A percentile compares a stretch with the other conserved stretches of the same genome.
These are phyloP conservation scores for Xestoiulus laeticollis DNA, from an alignment of 2,888 invertebrate species.

Conservation along the genomic window DNA sequence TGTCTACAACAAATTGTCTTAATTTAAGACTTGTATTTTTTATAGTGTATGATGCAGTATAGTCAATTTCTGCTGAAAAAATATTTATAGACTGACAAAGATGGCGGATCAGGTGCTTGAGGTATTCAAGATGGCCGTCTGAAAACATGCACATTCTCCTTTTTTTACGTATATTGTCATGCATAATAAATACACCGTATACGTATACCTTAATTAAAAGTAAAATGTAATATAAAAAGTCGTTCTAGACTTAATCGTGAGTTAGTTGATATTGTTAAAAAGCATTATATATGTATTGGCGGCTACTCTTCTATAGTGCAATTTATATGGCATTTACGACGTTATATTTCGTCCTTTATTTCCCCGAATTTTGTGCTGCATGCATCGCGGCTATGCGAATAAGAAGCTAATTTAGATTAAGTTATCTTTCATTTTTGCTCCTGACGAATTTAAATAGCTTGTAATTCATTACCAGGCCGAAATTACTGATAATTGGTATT, in stretches of 20 bases:
- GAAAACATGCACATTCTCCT: too few species aligned
- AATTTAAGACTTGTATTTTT: too few species aligned
- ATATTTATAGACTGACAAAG: too few species aligned
- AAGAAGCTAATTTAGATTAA: conserved; percentile 43
- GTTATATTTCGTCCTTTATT: neutral
- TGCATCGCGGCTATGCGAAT: neutral
- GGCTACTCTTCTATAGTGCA: neutral
- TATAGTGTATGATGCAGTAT: too few species aligned
- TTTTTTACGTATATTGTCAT: too few species aligned
- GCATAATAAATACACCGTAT: too few species aligned
- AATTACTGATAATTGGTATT: conserved; percentile 40
- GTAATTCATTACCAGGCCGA: conserved; percentile 41
- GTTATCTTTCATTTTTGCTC: conserved; percentile 22
- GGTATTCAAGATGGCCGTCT: too few species aligned
- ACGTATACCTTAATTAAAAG: neutral
- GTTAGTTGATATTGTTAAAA: neutral
- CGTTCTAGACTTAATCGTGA: neutral
- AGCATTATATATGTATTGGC: neutral
- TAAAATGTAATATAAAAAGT: neutral
- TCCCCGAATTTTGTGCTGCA: neutral
- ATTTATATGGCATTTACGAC: neutral
- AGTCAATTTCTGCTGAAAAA: too few species aligned
- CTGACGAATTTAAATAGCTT: conserved; percentile 45
- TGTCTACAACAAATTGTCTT: too few species aligned
- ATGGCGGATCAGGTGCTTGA: too few species aligned